Base-by-base conservation (phyloP, 2,113 vertebrate genomes). In the Paradoxurus hermaphroditus region DNA sequence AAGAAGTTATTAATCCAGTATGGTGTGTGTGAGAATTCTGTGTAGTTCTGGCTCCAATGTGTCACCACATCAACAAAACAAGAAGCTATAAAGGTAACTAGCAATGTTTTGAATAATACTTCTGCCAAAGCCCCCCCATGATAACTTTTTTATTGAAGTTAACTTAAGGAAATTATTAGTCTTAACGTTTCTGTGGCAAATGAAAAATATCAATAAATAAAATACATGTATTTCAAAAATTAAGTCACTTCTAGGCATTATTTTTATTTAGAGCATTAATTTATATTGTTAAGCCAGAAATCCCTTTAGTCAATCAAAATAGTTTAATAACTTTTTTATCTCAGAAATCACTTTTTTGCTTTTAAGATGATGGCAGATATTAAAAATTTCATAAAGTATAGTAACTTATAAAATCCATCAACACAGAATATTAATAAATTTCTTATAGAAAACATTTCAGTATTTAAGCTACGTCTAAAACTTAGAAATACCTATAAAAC, bases 381-480 rank as follows among this genome's bases (percentile, higher is more conserved):
- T 83, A 6, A 96, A 63, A 83, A 82, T 29, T 44, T 88, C 15
- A 31, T 67, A 88, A 94, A 67, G 65, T 56, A 86, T 25, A 62
- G 9, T 82, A 72, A 83, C 86, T 89, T 97, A 96, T 77, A 63
- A 94, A 94, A 39, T 77, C 56, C 27, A 21, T 91, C 46, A 83
- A 73, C 34, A 90, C 2, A 79, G 4, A 88, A 93, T 79, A 89
- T 39, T 93, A 95, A 53, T 87, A 86, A 65, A 84, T 96, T 92
- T 96, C 34, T 67, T 72, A 0, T 41, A 92, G 70, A 95, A 95
- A 91, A 92, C 53, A 13, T 73, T 39, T 68, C 23, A 46, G 25
- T 79, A 59, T 62, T 92, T 94, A 91, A 93, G 31, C 36, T 91
- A 72, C 16, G 83, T 75, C 49, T 91, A 85, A 97, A 90, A 87